A percentile compares a stretch with the other conserved stretches of the same genome.
phyloP scores from a whole-genome alignment of 2,888 invertebrate species.

The Mythimna pallens region DNA sequence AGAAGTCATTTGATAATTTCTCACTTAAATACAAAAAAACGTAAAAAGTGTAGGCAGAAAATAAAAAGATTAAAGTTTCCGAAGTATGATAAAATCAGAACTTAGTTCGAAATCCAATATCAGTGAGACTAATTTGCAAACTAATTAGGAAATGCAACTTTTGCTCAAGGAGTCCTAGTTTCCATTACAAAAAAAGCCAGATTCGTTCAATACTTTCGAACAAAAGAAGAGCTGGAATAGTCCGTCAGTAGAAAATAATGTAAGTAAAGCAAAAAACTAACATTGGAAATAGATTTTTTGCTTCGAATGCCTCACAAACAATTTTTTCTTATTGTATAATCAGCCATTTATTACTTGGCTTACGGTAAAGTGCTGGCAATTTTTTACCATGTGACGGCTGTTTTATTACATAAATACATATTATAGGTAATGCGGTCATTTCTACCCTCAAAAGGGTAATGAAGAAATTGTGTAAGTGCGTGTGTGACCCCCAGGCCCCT shows the following conservation, averaged over 20 bases:
- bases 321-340: conserved; percentile 35
- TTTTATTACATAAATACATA: conserved; percentile 31
- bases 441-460: conserved; percentile 45
- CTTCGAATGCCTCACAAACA: conserved; percentile 31
- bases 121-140: conserved; percentile 37
- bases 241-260: conserved; percentile 17
- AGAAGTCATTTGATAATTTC: too few relatives aligned
- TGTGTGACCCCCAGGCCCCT: conserved; percentile 26
- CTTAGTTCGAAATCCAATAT: conserved; percentile 34
- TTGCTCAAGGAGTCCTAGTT: conserved; percentile 19
- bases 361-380: conserved; percentile 42
- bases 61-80: conserved; percentile 19
- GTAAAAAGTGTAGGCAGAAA: conserved; percentile 7
- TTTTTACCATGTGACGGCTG: conserved; percentile 45
- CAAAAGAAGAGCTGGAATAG: conserved; percentile 20
- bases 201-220: conserved; percentile 35
- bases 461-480: conserved; percentile 54
- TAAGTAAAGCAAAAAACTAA: conserved; percentile 33
- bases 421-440: conserved; percentile 51
- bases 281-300: conserved; percentile 38
- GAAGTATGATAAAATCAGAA: conserved; percentile 21
- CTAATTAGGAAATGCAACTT: conserved; percentile 49
- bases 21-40: too few relatives aligned
- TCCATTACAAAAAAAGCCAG: conserved; percentile 29
- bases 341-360: conserved; percentile 47